These are phyloP conservation scores for Zygaena filipendulae DNA, from an alignment of 2,888 invertebrate species.

Conservation along the genomic window DNA sequence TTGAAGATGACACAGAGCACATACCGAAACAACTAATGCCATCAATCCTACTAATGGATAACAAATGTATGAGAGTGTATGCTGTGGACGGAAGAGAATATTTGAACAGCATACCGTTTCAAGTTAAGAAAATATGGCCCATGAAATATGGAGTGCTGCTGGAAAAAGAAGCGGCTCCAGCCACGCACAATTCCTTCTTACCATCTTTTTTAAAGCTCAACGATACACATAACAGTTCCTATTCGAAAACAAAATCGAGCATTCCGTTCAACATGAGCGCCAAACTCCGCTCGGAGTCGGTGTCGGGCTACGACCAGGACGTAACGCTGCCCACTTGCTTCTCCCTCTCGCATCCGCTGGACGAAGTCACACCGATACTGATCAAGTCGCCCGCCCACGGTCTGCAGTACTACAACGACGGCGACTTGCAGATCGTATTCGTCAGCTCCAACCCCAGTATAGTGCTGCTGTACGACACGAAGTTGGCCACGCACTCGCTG, in stretches of 20 bases:
- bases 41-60: constrained; percentile 79
- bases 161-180: constrained; percentile 72
- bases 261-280: constrained; percentile 46
- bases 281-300: constrained; percentile 40
- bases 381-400: constrained; percentile 72
- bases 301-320: constrained; percentile 47
- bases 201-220: constrained; percentile 42
- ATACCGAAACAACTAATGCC: constrained; percentile 66
- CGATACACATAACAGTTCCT: constrained; percentile 47
- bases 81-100: constrained; percentile 86
- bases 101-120: constrained; percentile 80
- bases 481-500: constrained; percentile 81
- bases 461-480: constrained; percentile 82
- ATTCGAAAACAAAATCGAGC: constrained; percentile 33
- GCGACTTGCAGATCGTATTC: constrained; percentile 77
- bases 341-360: constrained; percentile 88
- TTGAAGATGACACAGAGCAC: constrained; percentile 59
- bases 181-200: constrained; percentile 36
- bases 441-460: constrained; percentile 82
- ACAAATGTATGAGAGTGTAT: constrained; percentile 80
- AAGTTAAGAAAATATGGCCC: constrained; percentile 85
- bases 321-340: constrained; percentile 81
- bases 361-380: constrained; percentile 89
- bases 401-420: constrained; percentile 72
- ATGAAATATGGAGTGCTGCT: constrained; percentile 88